These are phyloP conservation scores for Schizothorax lantsangensis DNA, from an alignment of 2,797 vertebrate genomes.

Conservation along the genomic window DNA sequence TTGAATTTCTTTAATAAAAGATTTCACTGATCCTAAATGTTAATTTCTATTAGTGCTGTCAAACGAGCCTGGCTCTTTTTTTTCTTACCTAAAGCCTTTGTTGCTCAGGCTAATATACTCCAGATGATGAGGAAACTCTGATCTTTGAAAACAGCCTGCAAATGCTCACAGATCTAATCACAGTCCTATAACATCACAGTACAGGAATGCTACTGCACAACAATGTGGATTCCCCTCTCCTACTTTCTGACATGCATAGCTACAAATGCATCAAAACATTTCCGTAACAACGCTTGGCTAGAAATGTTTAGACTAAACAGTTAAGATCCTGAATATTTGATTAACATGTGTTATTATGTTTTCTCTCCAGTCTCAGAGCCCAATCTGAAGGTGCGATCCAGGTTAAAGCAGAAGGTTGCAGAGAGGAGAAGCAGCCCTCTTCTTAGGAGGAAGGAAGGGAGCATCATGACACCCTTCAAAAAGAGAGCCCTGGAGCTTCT, in stretches of 20 bases:
- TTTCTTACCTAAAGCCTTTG: conserved; percentile 57
- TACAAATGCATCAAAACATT: conserved; percentile 13
- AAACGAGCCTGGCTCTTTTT: neutral
- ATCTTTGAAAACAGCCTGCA: conserved; percentile 68
- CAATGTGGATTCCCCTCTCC: neutral
- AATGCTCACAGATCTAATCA: conserved; percentile 34
- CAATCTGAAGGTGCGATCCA: conserved; percentile 69
- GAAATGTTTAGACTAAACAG: neutral
- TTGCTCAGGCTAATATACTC: conserved; percentile 77
- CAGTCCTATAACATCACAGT: conserved; percentile 23
- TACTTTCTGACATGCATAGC: conserved; percentile 6
- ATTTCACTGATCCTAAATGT: neutral
- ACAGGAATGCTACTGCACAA: conserved; percentile 2
- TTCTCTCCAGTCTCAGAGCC: conserved; percentile 64
- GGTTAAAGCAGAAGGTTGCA: conserved; percentile 71
- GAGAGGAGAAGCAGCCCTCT: conserved; percentile 69
- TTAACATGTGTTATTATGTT: conserved; percentile 3
- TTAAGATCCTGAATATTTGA: neutral
- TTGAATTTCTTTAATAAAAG: neutral
- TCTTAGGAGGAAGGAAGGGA: conserved; percentile 65
- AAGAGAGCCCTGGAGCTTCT: conserved; percentile 76
- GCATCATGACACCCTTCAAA: conserved; percentile 64
- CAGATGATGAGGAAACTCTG: conserved; percentile 80
- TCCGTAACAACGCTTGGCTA: neutral
- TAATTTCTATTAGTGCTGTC: no score